A percentile compares a stretch with the other conserved stretches of the same genome.
These are phyloP conservation scores for Diaprepes abbreviatus DNA, from an alignment of 2,888 invertebrate species.

Conservation along the genomic window DNA sequence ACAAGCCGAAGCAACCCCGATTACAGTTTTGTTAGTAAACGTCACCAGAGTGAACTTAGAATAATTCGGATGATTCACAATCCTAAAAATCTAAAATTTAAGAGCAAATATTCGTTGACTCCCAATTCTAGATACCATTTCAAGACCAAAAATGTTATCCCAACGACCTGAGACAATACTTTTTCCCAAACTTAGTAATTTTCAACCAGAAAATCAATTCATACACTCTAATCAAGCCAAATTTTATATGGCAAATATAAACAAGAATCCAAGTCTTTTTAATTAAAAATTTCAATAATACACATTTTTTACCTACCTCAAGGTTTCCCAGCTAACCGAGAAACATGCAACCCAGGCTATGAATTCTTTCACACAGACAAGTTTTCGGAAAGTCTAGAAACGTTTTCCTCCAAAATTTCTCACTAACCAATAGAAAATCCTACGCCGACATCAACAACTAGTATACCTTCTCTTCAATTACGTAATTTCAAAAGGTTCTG, in stretches of 20 bases:
- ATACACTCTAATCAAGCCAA: not conserved
- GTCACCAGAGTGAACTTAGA: no score
- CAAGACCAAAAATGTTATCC: not conserved
- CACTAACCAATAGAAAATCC: slow-evolving; percentile 27
- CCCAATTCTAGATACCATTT: not conserved
- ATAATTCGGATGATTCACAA: no score
- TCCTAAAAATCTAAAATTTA: no score
- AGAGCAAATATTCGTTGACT: not conserved
- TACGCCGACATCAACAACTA: slow-evolving; percentile 29
- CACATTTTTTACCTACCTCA: not conserved
- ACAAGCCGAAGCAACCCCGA: no score
- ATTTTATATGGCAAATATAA: not conserved
- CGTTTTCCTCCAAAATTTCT: slow-evolving; percentile 40
- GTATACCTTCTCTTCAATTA: not conserved
- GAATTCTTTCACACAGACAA: slow-evolving; percentile 24
- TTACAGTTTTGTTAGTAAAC: no score
- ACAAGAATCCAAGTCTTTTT: not conserved
- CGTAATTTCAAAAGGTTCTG: not conserved
- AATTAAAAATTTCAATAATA: not conserved
- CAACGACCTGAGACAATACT: not conserved
- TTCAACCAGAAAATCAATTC: not conserved
- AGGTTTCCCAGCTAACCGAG: slow-evolving; percentile 35
- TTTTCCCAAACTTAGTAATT: not conserved
- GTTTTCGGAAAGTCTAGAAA: slow-evolving; percentile 41
- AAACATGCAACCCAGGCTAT: slow-evolving; percentile 42